These are phyloP conservation scores for Amphilophus citrinellus DNA, from an alignment of 2,113 vertebrate genomes.

Conservation along the genomic window DNA sequence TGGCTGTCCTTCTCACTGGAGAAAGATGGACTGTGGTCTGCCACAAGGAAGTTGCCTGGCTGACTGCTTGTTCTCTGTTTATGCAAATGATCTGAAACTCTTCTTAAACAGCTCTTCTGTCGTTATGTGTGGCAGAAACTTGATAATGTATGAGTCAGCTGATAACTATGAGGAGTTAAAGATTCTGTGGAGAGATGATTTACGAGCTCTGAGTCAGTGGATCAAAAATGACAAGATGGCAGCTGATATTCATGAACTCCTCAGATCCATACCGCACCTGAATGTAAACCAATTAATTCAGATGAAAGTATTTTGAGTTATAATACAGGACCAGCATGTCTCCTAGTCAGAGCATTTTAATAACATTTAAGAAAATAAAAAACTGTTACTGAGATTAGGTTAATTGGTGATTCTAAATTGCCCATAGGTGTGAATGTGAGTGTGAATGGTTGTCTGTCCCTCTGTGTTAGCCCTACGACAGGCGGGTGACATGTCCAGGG, in stretches of 20 bases:
- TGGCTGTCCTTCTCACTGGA: too few species aligned
- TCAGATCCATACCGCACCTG: not conserved
- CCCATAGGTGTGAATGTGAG: too few species aligned
- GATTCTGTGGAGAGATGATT: not conserved
- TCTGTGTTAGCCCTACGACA: too few species aligned
- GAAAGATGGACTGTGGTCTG: too few species aligned
- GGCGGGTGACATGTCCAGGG: too few species aligned
- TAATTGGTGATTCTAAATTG: too few species aligned
- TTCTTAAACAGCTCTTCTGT: not conserved
- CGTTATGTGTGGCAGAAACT: not conserved
- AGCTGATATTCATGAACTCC: not conserved
- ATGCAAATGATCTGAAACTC: not conserved
- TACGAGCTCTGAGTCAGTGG: not conserved
- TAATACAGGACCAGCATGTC: not conserved
- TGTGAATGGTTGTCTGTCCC: too few species aligned
- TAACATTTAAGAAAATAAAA: not conserved
- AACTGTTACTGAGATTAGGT: not conserved
- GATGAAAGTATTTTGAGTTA: not conserved
- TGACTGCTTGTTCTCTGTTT: not conserved
- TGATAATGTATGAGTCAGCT: rapidly evolving
- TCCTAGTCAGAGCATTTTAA: not conserved
- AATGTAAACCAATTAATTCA: not conserved
- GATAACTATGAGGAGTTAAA: rapidly evolving
- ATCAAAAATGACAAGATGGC: not conserved
- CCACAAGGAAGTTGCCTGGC: too few species aligned